Evolutionary conservation across 2,113 vertebrate species (phyloP), one percentile per base, ranked within the genome.

Genomic region (Channa maculata): DNA sequence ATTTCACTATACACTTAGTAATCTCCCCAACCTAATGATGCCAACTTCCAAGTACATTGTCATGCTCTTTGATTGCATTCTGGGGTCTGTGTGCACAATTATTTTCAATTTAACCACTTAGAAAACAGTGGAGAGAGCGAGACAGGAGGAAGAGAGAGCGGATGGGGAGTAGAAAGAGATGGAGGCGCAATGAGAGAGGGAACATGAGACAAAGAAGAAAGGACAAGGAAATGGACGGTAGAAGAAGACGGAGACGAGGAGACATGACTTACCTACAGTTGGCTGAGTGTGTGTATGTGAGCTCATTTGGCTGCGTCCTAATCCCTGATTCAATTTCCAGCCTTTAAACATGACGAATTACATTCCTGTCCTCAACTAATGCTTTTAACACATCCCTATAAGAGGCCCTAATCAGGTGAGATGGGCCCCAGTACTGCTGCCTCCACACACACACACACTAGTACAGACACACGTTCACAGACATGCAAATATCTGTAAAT

Each of bases 291-390:
- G 76, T 86, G 64, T 48, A 12, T 59, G 64, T 73, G 78, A 14
- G 68, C 83, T 91, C 85, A 89, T 92, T 91, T 90, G 71, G 73
- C 75, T 43, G 71, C 76, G 70, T 83, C 63, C 58, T 86, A 91
- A 87, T 91, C 87, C 84, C 79, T 86, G 95, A 98, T 98, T 97
- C 95, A 96, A 99, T 98, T 98, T 98, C 94, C 90, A 95, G 92
- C 93, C 93, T 95, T 97, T 98, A 99, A 98, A 98, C 96, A 98
- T 97, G 97, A 99, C 96, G 94, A 98, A 99, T 98, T 96, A 97
- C 97, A 93, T 95, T 95, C 95, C 96, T 97, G 96, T 97, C 95
- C 96, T 95, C 95, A 96, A 95, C 94, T 98, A 99, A 98, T 97
- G 96, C 96, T 96, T 98, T 98, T 98, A 98, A 98, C 97, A 96